Evolutionary conservation across 2,113 vertebrate genomes (phyloP), one percentile per base, ranked within the genome.

Genomic region (Eolophus roseicapilla): DNA sequence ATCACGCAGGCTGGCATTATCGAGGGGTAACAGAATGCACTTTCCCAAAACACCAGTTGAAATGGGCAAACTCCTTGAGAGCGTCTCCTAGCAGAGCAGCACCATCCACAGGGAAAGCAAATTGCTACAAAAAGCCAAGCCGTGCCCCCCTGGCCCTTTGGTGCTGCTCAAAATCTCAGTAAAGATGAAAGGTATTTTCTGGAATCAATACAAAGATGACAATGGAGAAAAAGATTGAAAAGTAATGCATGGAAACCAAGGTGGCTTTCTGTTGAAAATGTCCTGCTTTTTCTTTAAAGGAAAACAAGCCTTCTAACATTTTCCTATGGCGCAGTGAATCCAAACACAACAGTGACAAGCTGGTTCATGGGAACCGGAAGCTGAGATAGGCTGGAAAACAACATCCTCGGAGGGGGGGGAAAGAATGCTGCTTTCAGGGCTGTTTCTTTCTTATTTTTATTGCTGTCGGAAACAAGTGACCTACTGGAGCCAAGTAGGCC

Each of bases 321-420:
- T 94, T 93, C 67, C 74, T 96, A 57, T 53, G 63, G 63, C 0
- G 3, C 86, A 82, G 46, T 79, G 81, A 88, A 91, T 82, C 92
- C 88, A 95, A 96, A 94, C 86, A 96, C 70, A 96, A 6, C 83
- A 94, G 88, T 0, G 0, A 68, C 74, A 88, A 86, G 74, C 93
- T 92, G 70, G 86, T 93, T 89, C 96, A 94, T 96, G 96, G 96
- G 95, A 97, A 97, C 93, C 80, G 88, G 96, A 96, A 96, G 65
- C 92, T 65, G 90, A 92, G 77, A 86, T 23, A 9, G 77, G 25
- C 83, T 79, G 44, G 93, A 94, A 93, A 96, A 95, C 86, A 96
- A 95, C 95, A 93, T 96, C 90, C 90, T 93, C 10, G 2, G 77
- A 57, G 21, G 3, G 15, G 28, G 25, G 31, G 13, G 44, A 49